These are phyloP conservation scores for Geophilus truncorum DNA, from an alignment of 2,888 invertebrate genomes.

Conservation along the genomic window DNA sequence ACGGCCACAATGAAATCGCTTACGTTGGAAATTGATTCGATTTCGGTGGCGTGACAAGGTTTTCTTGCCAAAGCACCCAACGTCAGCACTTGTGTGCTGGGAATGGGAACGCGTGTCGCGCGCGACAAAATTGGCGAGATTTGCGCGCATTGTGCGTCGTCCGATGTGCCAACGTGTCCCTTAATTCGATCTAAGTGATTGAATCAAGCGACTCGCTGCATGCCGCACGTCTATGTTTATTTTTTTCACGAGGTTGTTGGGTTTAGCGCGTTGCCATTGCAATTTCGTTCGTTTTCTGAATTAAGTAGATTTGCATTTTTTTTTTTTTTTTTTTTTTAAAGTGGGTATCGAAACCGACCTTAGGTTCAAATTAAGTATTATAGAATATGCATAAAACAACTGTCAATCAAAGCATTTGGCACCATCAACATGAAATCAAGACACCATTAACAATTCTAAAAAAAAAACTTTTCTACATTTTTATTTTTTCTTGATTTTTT, in stretches of 20 bases:
- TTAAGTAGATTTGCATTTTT: not conserved
- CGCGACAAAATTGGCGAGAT: conserved; percentile 28
- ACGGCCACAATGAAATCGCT: conserved; percentile 29
- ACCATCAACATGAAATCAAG: no score
- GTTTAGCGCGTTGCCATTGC: not conserved
- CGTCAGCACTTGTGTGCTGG: conserved; percentile 6
- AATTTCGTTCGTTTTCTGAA: not conserved
- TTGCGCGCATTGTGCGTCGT: conserved; percentile 7
- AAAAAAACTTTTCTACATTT: no score
- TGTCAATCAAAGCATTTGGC: no score
- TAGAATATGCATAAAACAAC: no score
- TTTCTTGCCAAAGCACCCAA: not conserved
- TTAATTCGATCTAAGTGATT: conserved; percentile 8
- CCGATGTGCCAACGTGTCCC: conserved; percentile 6
- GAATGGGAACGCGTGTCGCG: conserved; percentile 1
- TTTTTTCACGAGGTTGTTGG: not conserved
- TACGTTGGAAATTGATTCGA: conserved; percentile 30
- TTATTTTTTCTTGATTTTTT: no score
- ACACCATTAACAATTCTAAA: no score
- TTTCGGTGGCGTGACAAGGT: conserved; percentile 4
- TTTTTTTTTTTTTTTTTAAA: no score
- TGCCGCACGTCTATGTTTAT: not conserved
- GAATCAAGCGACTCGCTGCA: not conserved
- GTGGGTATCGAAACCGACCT: no score
- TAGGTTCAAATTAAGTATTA: no score